phyloP scores from a whole-genome alignment of 2,113 vertebrate genomes.

The Syngnathoides biaculeatus region DNA sequence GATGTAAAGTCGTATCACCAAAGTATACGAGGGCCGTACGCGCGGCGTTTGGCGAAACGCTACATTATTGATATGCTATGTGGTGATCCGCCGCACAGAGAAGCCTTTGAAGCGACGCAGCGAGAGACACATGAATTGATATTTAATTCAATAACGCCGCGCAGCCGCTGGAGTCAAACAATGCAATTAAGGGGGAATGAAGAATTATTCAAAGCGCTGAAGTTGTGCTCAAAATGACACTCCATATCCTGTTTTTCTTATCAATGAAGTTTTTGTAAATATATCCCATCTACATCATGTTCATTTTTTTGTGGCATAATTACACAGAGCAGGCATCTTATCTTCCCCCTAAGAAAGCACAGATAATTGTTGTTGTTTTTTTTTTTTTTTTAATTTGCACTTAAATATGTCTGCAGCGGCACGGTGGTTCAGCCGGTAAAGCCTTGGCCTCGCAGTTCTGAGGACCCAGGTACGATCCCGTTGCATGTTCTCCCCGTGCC shows the following conservation, averaged over 20 bases:
- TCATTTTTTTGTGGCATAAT: background rate
- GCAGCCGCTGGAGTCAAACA: conserved; percentile 12
- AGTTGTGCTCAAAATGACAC: background rate
- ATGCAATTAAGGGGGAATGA: conserved; percentile 13
- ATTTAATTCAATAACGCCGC: conserved; percentile 10
- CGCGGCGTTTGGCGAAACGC: conserved; percentile 1
- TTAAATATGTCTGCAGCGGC: too few species aligned
- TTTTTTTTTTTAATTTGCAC: too few species aligned
- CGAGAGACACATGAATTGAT: conserved; percentile 11
- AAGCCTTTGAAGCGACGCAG: conserved; percentile 26
- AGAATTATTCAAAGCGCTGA: conserved; percentile 19
- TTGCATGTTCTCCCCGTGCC: too few species aligned
- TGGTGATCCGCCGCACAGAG: conserved; percentile 2
- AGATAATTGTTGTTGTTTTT: too few species aligned
- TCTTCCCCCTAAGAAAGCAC: background rate
- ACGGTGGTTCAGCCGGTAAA: too few species aligned
- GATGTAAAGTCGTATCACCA: conserved; percentile 15
- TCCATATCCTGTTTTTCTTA: background rate
- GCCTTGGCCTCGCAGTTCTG: too few species aligned
- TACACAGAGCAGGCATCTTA: background rate
- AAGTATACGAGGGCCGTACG: background rate
- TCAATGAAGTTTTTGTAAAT: background rate
- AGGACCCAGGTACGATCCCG: too few species aligned
- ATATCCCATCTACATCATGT: background rate
- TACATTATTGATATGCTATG: conserved; percentile 51